These are phyloP conservation scores for Drosophila tsacasi DNA, from an alignment of 1,140 invertebrate species.

Conservation along the genomic window DNA sequence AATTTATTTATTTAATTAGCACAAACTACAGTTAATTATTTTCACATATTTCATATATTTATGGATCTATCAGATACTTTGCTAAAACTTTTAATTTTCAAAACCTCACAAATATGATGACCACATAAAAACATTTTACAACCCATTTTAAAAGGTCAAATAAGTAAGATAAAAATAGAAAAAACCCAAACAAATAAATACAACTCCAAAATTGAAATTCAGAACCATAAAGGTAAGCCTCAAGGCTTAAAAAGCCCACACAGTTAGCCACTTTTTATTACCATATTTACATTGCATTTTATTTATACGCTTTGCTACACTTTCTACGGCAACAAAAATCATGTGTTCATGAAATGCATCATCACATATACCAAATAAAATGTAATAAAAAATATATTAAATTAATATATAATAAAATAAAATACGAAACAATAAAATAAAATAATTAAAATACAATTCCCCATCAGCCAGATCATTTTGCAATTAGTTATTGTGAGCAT, in stretches of 20 bases:
- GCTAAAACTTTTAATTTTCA: background rate
- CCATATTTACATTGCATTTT: background rate
- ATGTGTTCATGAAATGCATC: background rate
- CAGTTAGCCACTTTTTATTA: background rate
- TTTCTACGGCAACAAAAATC: background rate
- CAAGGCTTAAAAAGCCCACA: constrained; percentile 4
- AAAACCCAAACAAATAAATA: background rate
- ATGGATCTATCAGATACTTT: background rate
- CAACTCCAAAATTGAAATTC: background rate
- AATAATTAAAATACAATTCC: background rate
- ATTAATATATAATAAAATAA: background rate
- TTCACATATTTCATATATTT: background rate
- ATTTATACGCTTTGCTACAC: background rate
- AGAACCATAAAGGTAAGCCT: background rate
- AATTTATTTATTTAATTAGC: background rate
- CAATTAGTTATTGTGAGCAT: background rate
- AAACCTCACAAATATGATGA: background rate
- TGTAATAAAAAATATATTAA: too few relatives aligned
- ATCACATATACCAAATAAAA: background rate
- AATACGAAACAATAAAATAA: background rate
- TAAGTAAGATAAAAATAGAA: background rate
- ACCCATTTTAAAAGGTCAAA: background rate
- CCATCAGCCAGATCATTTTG: background rate
- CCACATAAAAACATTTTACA: background rate
- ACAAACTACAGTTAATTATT: background rate